Evolutionary conservation across 2,113 vertebrate species (phyloP).

Genomic region (Dicaeum eximium): DNA sequence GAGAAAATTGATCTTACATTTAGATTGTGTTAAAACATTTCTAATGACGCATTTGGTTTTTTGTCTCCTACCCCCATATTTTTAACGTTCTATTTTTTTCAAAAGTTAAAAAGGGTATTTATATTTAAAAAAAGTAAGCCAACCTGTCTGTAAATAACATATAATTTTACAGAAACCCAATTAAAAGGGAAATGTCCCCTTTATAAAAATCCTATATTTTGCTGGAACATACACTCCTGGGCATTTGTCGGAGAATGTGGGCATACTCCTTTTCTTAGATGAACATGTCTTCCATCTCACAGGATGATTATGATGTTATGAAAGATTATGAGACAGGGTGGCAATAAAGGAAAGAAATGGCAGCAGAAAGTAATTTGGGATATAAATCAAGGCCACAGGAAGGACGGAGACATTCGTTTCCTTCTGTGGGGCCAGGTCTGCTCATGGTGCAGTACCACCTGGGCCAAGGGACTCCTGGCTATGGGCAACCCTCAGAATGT

Average conservation of each 20-base stretch:
- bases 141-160: background rate
- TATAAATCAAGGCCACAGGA: background rate
- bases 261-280: background rate
- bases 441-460: accelerated
- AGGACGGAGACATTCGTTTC: accelerated
- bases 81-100: background rate
- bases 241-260: background rate
- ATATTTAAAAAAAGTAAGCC: background rate
- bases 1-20: background rate
- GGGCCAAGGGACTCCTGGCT: background rate
- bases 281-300: background rate
- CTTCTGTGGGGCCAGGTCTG: background rate
- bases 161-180: background rate
- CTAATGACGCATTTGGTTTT: background rate
- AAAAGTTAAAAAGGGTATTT: background rate
- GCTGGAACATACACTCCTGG: background rate
- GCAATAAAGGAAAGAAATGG: background rate
- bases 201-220: background rate
- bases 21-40: background rate
- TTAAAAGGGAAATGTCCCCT: background rate
- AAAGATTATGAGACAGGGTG: background rate
- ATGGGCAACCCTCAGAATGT: accelerated
- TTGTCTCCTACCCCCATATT: background rate
- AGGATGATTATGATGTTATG: background rate
- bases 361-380: background rate